Evolutionary conservation across 2,113 vertebrate genomes (phyloP), one percentile per base, ranked within the genome.

Genomic region (Elephas maximus): DNA sequence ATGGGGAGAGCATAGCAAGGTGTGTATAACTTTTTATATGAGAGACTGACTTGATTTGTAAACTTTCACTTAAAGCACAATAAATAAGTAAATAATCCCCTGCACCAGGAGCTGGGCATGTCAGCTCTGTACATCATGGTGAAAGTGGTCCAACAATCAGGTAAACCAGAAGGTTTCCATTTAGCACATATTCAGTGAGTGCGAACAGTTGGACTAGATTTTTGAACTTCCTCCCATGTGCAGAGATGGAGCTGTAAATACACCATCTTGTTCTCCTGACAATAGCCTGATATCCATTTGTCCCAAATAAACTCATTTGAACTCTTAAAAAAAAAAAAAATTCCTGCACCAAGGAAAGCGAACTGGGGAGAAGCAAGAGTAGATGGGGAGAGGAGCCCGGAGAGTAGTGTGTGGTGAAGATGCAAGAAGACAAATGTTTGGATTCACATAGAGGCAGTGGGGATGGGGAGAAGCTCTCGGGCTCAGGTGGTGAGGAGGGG

Each of bases 301-400:
- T 84, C 7, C 79, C 60, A 84, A 90, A 91, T 60, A 90, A 71
- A 71, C 73, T 86, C 33, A 48, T 73, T 71, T 95, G 51, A 80
- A 86, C 44, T 82, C 67, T 91, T 77, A 10, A 74, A 17, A 91
- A 33, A 23, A 48, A 33, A 30, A 51, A 23, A 53, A 21, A 15
- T 8, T 26, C 23, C 21, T 17, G 26, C 17, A 63, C 60, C 8
- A 71, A 80, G 45, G 62, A 60, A 78, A 44, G 7, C 33, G 37
- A 60, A 37, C 5, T 30, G 28, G 82, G 28, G 37, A 80, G 60
- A 71, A 80, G 57, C n/a, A 87, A 93, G 74, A 1, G 67, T 28
- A 28, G 37, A 41, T 18, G 23, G 10, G 17, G 28, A 92, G 48
- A 57, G 23, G 11, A 79, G 28, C 28, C 53, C 28, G 69, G 6